Conservation (phyloP, 2,888 invertebrate species). For the Phaonia tiefii region DNA sequence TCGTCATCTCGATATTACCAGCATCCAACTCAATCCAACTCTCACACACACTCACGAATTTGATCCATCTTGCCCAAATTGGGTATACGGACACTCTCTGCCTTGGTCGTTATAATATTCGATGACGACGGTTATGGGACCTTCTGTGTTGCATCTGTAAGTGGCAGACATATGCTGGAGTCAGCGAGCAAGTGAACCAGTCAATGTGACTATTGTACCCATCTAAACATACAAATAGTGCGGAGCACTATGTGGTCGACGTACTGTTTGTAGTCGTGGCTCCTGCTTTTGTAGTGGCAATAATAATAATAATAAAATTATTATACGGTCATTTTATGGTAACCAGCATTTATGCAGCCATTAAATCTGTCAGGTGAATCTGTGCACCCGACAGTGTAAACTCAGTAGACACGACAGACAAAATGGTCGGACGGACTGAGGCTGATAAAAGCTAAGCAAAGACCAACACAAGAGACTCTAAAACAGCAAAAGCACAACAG, state of each 20-base stretch:
- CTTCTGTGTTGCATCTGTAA: slow-evolving; percentile 20
- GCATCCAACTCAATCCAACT: slow-evolving; percentile 6
- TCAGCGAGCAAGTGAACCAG: neutral
- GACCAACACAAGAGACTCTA: neutral
- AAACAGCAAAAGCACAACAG: neutral
- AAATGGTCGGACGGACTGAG: neutral
- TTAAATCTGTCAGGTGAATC: slow-evolving; percentile 73
- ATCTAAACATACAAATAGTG: neutral
- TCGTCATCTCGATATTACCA: neutral
- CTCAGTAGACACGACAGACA: slow-evolving; percentile 12
- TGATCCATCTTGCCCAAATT: neutral
- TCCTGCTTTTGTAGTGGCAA: slow-evolving; percentile 15
- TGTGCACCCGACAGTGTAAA: slow-evolving; percentile 62
- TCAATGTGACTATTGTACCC: neutral
- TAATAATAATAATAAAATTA: slow-evolving; percentile 66
- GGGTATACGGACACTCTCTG: slow-evolving; percentile 35
- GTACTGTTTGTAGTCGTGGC: neutral
- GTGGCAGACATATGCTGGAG: neutral
- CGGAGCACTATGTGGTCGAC: neutral
- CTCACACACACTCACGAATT: neutral
- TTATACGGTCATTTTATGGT: slow-evolving; percentile 70
- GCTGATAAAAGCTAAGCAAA: slow-evolving; percentile 4
- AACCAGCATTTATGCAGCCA: slow-evolving; percentile 73
- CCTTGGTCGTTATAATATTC: slow-evolving; percentile 60
- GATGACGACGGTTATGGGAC: slow-evolving; percentile 31